Conservation (phyloP, 2,113 vertebrate genomes). For the Chloebia gouldiae region DNA sequence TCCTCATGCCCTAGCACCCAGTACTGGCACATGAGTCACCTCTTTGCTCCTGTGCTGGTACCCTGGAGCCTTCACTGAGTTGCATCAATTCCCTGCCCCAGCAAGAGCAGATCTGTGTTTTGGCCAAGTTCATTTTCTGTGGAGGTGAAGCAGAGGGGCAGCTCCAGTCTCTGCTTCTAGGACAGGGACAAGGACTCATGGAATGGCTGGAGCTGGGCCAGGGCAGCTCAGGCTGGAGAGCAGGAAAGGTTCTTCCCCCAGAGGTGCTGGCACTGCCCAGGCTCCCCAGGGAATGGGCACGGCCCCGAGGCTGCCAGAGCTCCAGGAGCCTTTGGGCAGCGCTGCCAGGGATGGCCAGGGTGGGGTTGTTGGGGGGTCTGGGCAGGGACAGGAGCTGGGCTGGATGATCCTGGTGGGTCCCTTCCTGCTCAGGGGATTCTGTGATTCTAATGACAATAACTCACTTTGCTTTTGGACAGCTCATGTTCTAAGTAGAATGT, state of each 20-base stretch:
- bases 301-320: not conserved
- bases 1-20: not conserved
- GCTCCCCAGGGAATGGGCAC: not conserved
- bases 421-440: not conserved
- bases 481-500: not conserved
- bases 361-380: not conserved
- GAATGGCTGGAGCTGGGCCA: not conserved
- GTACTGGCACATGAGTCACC: not conserved
- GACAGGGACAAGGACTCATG: not conserved
- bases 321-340: not conserved
- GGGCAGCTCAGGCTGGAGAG: not conserved
- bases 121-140: not conserved
- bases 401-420: not conserved
- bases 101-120: not conserved
- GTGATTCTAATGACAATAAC: not conserved
- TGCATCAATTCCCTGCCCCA: not conserved
- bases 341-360: not conserved
- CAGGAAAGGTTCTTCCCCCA: not conserved
- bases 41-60: not conserved
- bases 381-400: not conserved
- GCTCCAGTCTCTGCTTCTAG: fast-evolving
- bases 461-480: not conserved
- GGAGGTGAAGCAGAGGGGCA: not conserved
- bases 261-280: not conserved
- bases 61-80: not conserved